phyloP scores from a whole-genome alignment of 2,113 vertebrate species.

The Tyrannus savana region DNA sequence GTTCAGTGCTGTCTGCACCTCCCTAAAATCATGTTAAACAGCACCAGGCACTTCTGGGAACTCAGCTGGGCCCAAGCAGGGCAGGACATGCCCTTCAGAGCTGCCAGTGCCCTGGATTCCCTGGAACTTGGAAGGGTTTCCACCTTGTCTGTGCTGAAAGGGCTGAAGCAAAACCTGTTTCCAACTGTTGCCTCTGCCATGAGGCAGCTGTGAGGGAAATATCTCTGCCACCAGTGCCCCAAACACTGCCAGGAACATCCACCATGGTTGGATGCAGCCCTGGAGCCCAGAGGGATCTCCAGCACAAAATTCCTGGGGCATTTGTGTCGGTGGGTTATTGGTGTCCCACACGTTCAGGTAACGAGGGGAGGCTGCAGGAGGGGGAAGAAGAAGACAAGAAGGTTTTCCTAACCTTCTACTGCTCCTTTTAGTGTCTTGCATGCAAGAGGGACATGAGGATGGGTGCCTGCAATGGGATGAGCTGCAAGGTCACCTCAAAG shows the following conservation, averaged over 20 bases:
- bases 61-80: not conserved
- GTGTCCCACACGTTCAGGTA: not conserved
- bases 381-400: not conserved
- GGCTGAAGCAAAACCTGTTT: not conserved
- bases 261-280: not conserved
- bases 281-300: not conserved
- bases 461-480: not conserved
- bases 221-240: not conserved
- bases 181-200: not conserved
- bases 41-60: not conserved
- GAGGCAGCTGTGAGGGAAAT: accelerated
- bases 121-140: not conserved
- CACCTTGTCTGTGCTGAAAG: not conserved
- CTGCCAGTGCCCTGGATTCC: not conserved
- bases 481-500: not conserved
- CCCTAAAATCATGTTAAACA: accelerated
- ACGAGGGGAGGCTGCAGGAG: not conserved
- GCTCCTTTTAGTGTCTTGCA: accelerated
- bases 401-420: not conserved
- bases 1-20: not conserved
- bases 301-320: not conserved
- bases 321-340: not conserved
- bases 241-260: not conserved
- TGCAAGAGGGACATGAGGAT: not conserved
- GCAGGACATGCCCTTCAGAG: not conserved